These are phyloP conservation scores for Dendroctonus ponderosae DNA, from an alignment of 1,140 invertebrate genomes.

Conservation along the genomic window DNA sequence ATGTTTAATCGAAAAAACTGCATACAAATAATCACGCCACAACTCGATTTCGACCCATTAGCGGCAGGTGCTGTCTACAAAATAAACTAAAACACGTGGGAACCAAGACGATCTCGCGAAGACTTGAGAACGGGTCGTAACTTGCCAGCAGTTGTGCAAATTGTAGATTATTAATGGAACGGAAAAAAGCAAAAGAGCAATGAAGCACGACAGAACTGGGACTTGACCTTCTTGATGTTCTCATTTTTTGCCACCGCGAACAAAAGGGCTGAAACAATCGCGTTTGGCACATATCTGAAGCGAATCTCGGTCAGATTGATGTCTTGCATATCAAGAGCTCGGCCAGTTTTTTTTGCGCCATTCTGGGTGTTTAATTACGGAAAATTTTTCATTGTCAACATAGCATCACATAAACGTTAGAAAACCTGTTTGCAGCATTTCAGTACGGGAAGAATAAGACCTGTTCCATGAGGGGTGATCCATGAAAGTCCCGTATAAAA, in stretches of 20 bases:
- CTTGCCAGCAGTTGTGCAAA: conserved; percentile 27
- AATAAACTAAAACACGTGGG: conserved; percentile 34
- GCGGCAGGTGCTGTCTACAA: conserved; percentile 29
- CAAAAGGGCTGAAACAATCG: neutral
- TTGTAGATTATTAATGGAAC: conserved; percentile 10
- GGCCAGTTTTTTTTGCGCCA: no score
- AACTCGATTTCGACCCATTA: conserved; percentile 31
- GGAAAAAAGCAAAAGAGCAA: neutral
- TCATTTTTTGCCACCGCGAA: neutral
- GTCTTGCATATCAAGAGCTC: no score
- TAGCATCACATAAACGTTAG: no score
- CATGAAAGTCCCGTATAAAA: no score
- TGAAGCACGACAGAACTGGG: neutral
- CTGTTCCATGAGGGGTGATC: no score
- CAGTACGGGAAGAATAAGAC: no score
- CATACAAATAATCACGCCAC: conserved; percentile 32
- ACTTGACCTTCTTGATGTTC: neutral
- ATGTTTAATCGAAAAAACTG: conserved; percentile 32
- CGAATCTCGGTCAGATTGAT: no score
- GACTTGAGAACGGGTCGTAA: conserved; percentile 13
- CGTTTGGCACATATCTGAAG: no score
- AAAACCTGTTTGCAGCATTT: no score
- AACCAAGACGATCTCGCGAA: conserved; percentile 20
- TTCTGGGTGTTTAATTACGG: no score
- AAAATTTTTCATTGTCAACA: no score